Evolutionary conservation across 2,113 vertebrate species (phyloP).

Genomic region (Oreocharis arfaki): DNA sequence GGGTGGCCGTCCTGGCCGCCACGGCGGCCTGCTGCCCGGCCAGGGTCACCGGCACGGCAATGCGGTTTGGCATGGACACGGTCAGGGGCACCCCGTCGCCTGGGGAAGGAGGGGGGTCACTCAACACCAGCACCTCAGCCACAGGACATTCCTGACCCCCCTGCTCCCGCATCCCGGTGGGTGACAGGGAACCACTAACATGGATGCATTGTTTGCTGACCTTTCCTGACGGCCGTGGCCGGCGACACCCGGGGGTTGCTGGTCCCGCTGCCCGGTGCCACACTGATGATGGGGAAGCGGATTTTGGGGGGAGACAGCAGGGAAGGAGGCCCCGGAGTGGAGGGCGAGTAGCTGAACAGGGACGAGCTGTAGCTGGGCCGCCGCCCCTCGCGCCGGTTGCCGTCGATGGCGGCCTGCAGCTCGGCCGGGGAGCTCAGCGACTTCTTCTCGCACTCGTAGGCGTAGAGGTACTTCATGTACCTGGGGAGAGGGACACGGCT

Average conservation of each 20-base stretch:
- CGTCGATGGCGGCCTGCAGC: constrained; percentile 94
- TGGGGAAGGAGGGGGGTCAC: background rate
- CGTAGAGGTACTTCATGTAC: constrained; percentile 96
- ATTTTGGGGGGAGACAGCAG: constrained; percentile 81
- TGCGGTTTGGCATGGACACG: constrained; percentile 75
- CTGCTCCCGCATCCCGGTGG: rapidly evolving
- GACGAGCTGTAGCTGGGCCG: constrained; percentile 92
- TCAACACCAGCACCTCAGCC: background rate
- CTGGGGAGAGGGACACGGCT: background rate
- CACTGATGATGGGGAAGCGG: constrained; percentile 79
- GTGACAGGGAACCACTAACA: no score
- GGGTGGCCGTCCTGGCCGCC: constrained; percentile 75
- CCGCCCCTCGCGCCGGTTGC: constrained; percentile 92
- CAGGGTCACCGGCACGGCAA: constrained; percentile 79
- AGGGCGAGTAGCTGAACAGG: constrained; percentile 83
- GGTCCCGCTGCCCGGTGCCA: constrained; percentile 64
- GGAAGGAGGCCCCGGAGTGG: constrained; percentile 44
- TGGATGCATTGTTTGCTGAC: no score
- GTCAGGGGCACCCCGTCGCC: constrained; percentile 70
- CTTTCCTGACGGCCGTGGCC: constrained; percentile 82
- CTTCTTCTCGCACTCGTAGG: constrained; percentile 97
- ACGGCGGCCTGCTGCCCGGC: constrained; percentile 76
- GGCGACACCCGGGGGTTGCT: constrained; percentile 74
- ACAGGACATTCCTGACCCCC: rapidly evolving
- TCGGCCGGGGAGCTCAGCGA: constrained; percentile 91